Conservation (phyloP, 2,888 invertebrate genomes). For the Gonocerus acuteangulatus region DNA sequence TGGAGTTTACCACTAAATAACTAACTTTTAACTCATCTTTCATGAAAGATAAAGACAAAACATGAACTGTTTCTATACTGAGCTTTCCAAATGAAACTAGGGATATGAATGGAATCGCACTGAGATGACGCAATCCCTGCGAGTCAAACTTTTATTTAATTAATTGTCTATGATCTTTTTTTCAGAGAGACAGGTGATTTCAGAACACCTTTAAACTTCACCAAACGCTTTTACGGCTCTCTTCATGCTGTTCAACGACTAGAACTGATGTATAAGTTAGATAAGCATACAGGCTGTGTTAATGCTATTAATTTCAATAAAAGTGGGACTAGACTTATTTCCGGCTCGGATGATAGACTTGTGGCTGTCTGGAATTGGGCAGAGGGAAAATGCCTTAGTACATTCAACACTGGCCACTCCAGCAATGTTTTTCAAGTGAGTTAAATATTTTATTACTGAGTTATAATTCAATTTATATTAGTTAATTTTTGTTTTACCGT, state of each 20-base stretch:
- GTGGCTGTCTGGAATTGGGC: conserved; percentile 91
- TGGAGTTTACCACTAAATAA: no score
- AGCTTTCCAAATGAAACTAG: no score
- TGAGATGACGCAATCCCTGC: no score
- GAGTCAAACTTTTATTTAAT: background rate
- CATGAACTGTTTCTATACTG: no score
- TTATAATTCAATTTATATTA: background rate
- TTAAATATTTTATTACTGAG: background rate
- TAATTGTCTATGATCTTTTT: no score
- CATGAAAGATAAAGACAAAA: no score
- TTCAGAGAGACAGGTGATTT: conserved; percentile 26
- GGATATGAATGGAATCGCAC: no score
- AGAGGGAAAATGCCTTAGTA: conserved; percentile 54
- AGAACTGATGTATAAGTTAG: conserved; percentile 65
- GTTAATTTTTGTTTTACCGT: no score
- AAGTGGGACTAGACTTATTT: conserved; percentile 67
- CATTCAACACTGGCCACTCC: conserved; percentile 72
- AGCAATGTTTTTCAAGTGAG: conserved; percentile 74
- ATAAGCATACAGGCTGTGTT: conserved; percentile 80
- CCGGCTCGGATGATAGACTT: conserved; percentile 83
- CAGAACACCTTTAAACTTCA: conserved; percentile 47
- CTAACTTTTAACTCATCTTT: no score
- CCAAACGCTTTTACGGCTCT: conserved; percentile 68
- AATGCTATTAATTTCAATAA: conserved; percentile 86
- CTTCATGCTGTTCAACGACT: conserved; percentile 74